Evolutionary conservation across 2,113 vertebrate genomes (phyloP).

Genomic region (Murina feae): DNA sequence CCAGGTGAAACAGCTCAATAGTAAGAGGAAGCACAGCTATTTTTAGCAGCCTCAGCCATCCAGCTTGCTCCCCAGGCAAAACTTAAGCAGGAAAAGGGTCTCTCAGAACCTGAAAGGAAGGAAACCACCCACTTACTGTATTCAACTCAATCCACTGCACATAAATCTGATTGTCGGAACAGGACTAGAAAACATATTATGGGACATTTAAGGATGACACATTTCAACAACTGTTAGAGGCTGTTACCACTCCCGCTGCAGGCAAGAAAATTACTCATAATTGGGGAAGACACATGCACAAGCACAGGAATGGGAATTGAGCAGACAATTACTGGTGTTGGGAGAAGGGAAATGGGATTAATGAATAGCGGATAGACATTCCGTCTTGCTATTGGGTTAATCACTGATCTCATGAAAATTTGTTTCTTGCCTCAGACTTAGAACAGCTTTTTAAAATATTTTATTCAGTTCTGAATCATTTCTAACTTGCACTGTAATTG

Average conservation of each 20-base stretch:
- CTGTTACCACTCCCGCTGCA: slow-evolving; percentile 32
- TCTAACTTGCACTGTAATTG: slow-evolving; percentile 48
- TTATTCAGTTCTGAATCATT: slow-evolving; percentile 52
- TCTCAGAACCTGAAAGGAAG: slow-evolving; percentile 65
- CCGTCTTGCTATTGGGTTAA: slow-evolving; percentile 66
- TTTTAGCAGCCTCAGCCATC: slow-evolving; percentile 25
- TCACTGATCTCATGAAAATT: slow-evolving; percentile 69
- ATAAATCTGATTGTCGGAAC: slow-evolving; percentile 67
- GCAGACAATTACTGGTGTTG: slow-evolving; percentile 71
- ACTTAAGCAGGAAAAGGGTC: slow-evolving; percentile 56
- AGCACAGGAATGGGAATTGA: slow-evolving; percentile 44
- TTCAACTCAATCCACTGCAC: slow-evolving; percentile 57
- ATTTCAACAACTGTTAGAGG: slow-evolving; percentile 68
- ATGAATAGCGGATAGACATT: slow-evolving; percentile 69
- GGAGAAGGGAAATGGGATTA: slow-evolving; percentile 69
- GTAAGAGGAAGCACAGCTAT: not conserved
- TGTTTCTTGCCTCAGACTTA: slow-evolving; percentile 64
- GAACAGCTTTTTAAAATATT: slow-evolving; percentile 54
- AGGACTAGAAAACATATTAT: slow-evolving; percentile 66
- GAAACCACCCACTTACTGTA: slow-evolving; percentile 68
- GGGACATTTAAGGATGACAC: slow-evolving; percentile 74
- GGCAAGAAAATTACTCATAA: slow-evolving; percentile 65
- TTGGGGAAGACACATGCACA: slow-evolving; percentile 49
- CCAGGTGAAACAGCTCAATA: slow-evolving; percentile 1
- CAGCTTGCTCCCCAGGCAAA: slow-evolving; percentile 56